Evolutionary conservation across 2,113 vertebrate genomes (phyloP).

Genomic region (Ophthalmolycus amberensis): DNA sequence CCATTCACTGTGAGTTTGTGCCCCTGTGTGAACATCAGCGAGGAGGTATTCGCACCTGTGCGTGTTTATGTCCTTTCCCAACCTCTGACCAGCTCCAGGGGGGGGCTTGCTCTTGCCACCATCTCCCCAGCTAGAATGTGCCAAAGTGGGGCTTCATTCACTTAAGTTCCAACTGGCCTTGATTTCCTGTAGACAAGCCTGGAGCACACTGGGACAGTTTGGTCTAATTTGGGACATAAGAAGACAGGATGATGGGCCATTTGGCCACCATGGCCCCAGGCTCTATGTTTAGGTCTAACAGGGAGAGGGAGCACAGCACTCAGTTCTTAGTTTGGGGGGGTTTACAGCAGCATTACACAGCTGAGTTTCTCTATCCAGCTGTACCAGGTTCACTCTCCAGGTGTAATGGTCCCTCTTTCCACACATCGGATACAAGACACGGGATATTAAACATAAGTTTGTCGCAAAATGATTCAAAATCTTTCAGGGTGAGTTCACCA

Average conservation of each 20-base stretch:
- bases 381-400: background rate
- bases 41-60: slow-evolving; percentile 60
- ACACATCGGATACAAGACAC: background rate
- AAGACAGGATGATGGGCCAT: slow-evolving; percentile 70
- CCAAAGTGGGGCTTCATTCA: slow-evolving; percentile 75
- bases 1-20: slow-evolving; percentile 35
- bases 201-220: slow-evolving; percentile 75
- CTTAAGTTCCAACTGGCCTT: slow-evolving; percentile 78
- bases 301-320: slow-evolving; percentile 38
- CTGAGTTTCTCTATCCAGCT: background rate
- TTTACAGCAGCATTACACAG: slow-evolving; percentile 10
- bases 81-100: slow-evolving; percentile 56
- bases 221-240: slow-evolving; percentile 76
- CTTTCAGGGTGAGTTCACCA: no score
- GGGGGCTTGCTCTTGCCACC: slow-evolving; percentile 51
- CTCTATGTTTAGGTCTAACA: slow-evolving; percentile 46
- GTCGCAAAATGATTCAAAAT: background rate
- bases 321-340: slow-evolving; percentile 9
- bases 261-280: slow-evolving; percentile 67
- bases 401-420: background rate
- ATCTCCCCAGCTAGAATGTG: slow-evolving; percentile 74
- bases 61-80: slow-evolving; percentile 33
- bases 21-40: slow-evolving; percentile 52
- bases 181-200: slow-evolving; percentile 78
- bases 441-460: background rate